Evolutionary conservation across 1,140 invertebrate genomes (phyloP).

Genomic region (Halesus radiatus): DNA sequence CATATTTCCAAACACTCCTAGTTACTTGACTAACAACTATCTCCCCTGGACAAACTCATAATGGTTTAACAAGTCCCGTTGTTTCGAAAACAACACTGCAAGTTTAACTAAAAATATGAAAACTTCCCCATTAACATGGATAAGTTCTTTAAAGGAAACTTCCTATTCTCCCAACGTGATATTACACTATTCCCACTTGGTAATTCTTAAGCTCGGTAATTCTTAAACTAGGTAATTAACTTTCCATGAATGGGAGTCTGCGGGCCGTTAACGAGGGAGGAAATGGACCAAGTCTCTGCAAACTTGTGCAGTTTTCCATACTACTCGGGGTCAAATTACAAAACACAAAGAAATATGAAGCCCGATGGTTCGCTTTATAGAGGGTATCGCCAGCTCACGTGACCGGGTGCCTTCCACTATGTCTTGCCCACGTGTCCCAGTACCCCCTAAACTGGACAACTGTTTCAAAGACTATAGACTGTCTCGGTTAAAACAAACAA

Average conservation of each 20-base stretch:
- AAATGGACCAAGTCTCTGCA: constrained; percentile 17
- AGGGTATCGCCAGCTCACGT: not conserved
- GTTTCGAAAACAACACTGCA: not conserved
- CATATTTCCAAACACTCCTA: no score
- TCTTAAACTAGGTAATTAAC: constrained; percentile 25
- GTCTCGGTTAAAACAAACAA: no score
- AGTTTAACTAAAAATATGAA: not conserved
- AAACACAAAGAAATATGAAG: not conserved
- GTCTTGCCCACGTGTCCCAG: no score
- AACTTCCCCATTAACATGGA: not conserved
- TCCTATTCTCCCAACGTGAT: constrained; percentile 6
- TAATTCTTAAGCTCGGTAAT: constrained; percentile 15
- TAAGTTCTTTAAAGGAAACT: constrained; percentile 9
- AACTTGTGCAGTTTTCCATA: constrained; percentile 27
- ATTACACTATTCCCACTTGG: constrained; percentile 2
- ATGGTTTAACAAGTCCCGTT: not conserved
- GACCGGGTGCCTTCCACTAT: no score
- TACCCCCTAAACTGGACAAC: no score
- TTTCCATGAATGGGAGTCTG: constrained; percentile 25
- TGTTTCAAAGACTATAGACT: no score
- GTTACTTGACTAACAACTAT: no score
- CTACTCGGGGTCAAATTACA: not conserved
- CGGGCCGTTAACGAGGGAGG: constrained; percentile 17
- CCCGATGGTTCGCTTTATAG: not conserved
- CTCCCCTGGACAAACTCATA: not conserved